Base-by-base conservation (phyloP, 2,797 vertebrate species). In the Sebastes umbrosus region DNA sequence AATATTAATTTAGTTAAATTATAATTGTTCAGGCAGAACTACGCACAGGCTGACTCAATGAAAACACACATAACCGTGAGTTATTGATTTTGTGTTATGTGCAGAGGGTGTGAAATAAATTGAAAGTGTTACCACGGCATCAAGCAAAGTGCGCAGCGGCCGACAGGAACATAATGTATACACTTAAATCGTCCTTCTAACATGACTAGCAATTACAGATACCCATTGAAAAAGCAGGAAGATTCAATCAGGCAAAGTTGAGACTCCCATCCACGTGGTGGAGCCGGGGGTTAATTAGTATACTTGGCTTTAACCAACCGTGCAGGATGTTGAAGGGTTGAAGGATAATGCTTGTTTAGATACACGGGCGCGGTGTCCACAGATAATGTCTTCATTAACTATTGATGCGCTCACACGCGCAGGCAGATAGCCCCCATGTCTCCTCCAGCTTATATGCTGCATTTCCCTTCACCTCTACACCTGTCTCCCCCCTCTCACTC, bases 331-430 rank as follows among this genome's bases (percentile, higher is more conserved):
- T 89, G 91, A 90, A 87, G 86, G 85, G 88, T 79, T 91, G 91
- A 90, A 70, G 92, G 88, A 91, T 90, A 86, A 88, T 87, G 91
- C 92, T 94, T 93, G 94, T 93, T 94, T 93, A 87, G 90, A 88
- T 90, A 90, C 90, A 85, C 67, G 58, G 84, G 54, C 63, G 73
- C 81, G 57, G 84, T 75, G 87, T 92, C 89, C 78, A 52, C 86
- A 75, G 90, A 94, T 93, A 92, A 94, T 91, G 90, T 92, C 88
- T 92, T 90, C 90, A 95, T 93, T 90, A 94, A 94, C 73, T 92
- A 94, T 94, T 93, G 89, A 94, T 95, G 82, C 50, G 2, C 84
- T 82, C 82, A 68, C 79, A 75, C 74, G 66, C 31, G 14, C 72
- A 75, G 83, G 69, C 84, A 84, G 86, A 90, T 86, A 77, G 70